Percentiles rank a stretch among this genome's conserved stretches.
phyloP scores from a whole-genome alignment of 2,888 invertebrate genomes.

The Actias luna region DNA sequence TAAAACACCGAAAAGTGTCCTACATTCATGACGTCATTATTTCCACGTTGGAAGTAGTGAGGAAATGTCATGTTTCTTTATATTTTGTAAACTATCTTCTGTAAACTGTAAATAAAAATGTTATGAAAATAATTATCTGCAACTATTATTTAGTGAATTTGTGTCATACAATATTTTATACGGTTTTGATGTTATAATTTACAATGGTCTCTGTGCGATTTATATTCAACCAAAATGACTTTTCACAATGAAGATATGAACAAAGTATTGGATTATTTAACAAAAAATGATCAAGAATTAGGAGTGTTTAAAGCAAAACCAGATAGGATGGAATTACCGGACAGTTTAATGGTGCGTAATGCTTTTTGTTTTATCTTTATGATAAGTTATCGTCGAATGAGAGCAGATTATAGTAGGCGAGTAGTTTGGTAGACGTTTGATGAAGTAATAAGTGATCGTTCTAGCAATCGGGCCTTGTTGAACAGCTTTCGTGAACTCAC shows the following conservation, averaged over 20 bases:
- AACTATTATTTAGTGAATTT: slow-evolving; percentile 26
- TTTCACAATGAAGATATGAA: slow-evolving; percentile 65
- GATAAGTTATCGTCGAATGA: slow-evolving; percentile 56
- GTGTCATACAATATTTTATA: slow-evolving; percentile 21
- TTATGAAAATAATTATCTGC: slow-evolving; percentile 29
- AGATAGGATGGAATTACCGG: slow-evolving; percentile 67
- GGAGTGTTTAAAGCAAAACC: slow-evolving; percentile 45
- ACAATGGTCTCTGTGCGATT: slow-evolving; percentile 48
- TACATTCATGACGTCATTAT: slow-evolving; percentile 82
- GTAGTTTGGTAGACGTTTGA: slow-evolving; percentile 53
- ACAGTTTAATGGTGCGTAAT: slow-evolving; percentile 66
- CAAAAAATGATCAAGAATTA: slow-evolving; percentile 59
- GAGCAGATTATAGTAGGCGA: slow-evolving; percentile 43
- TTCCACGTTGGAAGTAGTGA: slow-evolving; percentile 85
- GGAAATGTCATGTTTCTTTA: slow-evolving; percentile 67
- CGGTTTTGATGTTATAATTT: slow-evolving; percentile 15
- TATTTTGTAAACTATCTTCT: slow-evolving; percentile 56
- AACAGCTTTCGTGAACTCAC: slow-evolving; percentile 74
- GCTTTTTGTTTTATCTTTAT: slow-evolving; percentile 36
- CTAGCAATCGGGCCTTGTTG: slow-evolving; percentile 61
- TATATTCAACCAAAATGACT: slow-evolving; percentile 56
- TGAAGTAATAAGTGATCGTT: slow-evolving; percentile 69
- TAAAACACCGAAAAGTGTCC: slow-evolving; percentile 68
- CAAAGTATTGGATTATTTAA: slow-evolving; percentile 68
- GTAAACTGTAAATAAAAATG: slow-evolving; percentile 38